These are phyloP conservation scores for Sebastes reedi DNA, from an alignment of 2,797 vertebrate species.

Conservation along the genomic window DNA sequence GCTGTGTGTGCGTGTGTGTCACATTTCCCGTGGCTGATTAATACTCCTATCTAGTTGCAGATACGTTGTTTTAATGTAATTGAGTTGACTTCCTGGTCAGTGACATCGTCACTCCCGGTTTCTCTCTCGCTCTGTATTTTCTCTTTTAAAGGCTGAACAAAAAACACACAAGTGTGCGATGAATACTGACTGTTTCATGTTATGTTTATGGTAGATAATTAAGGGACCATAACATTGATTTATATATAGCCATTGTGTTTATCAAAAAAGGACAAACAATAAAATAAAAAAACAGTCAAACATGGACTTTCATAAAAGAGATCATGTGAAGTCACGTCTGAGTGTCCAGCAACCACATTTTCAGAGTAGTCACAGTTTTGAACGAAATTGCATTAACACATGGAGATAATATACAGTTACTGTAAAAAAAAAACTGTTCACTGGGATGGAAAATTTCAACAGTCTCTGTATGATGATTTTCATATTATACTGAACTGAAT, in stretches of 20 bases:
- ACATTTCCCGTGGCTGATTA: slow-evolving; percentile 7
- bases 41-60: background rate
- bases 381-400: background rate
- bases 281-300: background rate
- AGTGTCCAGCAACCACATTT: background rate
- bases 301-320: no score
- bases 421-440: background rate
- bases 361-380: background rate
- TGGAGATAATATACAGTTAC: background rate
- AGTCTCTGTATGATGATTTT: background rate
- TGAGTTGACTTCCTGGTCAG: slow-evolving; percentile 46
- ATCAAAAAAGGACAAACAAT: background rate
- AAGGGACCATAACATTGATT: background rate
- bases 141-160: background rate
- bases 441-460: background rate
- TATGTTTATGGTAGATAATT: background rate
- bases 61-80: slow-evolving; percentile 19
- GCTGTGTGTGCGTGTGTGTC: background rate
- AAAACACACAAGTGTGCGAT: background rate
- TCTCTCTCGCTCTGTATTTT: background rate
- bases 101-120: background rate
- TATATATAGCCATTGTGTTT: background rate
- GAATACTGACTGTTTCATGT: background rate
- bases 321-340: background rate
- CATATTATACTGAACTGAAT: background rate